Percentiles rank a stretch among this genome's conserved stretches.
phyloP scores from a whole-genome alignment of 2,113 vertebrate species.

The Myodes glareolus region DNA sequence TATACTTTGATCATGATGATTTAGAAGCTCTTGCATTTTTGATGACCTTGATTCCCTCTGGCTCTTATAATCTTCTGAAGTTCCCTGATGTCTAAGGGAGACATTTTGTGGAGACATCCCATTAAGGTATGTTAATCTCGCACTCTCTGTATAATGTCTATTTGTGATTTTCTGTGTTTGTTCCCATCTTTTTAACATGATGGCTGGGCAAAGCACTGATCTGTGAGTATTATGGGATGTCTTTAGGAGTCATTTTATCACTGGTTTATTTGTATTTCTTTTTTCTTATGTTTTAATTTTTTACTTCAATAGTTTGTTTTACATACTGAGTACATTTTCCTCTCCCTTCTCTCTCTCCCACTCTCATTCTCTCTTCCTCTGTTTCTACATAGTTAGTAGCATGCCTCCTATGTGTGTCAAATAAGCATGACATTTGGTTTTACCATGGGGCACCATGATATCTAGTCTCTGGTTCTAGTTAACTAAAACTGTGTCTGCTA shows the following conservation, averaged over 20 bases:
- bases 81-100: not conserved
- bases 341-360: too few relatives aligned
- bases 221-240: not conserved
- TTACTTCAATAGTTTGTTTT: not conserved
- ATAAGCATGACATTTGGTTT: not conserved
- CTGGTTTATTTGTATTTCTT: not conserved
- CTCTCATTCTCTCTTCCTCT: too few relatives aligned
- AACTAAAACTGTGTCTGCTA: rapidly evolving
- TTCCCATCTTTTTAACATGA: not conserved
- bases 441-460: not conserved
- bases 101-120: not conserved
- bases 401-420: too few relatives aligned
- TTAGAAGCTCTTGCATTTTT: not conserved
- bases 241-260: too few relatives aligned
- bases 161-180: not conserved
- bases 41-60: not conserved
- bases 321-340: not conserved
- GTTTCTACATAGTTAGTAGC: too few relatives aligned
- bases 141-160: not conserved
- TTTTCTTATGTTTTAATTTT: not conserved
- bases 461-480: not conserved
- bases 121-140: not conserved
- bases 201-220: not conserved
- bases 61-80: not conserved
- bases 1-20: not conserved